Conservation (phyloP, 2,888 invertebrate species). For the Cynaeus angustus region DNA sequence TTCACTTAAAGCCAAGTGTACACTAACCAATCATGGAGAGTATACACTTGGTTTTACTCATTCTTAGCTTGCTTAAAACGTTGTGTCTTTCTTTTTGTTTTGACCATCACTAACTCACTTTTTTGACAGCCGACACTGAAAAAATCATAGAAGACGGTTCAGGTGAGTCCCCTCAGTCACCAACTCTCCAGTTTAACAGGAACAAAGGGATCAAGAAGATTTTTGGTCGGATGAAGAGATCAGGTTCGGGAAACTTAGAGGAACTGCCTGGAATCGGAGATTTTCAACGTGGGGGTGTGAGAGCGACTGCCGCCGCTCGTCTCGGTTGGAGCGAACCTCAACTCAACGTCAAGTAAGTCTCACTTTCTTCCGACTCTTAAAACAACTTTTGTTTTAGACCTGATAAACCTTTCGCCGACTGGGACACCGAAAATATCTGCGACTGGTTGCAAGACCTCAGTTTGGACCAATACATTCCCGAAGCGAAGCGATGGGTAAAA, state of each 20-base stretch:
- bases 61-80: slow-evolving; percentile 26
- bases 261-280: slow-evolving; percentile 77
- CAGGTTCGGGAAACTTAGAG: slow-evolving; percentile 81
- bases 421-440: slow-evolving; percentile 87
- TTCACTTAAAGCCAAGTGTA: slow-evolving; percentile 48
- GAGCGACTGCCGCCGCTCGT: slow-evolving; percentile 83
- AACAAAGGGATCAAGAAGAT: slow-evolving; percentile 79
- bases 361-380: too few species aligned
- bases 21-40: neutral
- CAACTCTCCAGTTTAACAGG: slow-evolving; percentile 72
- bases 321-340: slow-evolving; percentile 76
- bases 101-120: neutral
- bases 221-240: slow-evolving; percentile 80
- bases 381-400: slow-evolving; percentile 71
- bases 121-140: slow-evolving; percentile 77
- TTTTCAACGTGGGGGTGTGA: slow-evolving; percentile 81
- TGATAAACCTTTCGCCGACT: slow-evolving; percentile 84
- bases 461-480: slow-evolving; percentile 84
- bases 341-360: slow-evolving; percentile 62
- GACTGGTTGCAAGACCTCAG: slow-evolving; percentile 88
- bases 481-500: slow-evolving; percentile 89
- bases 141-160: slow-evolving; percentile 72
- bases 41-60: neutral
- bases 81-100: slow-evolving; percentile 16
- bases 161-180: slow-evolving; percentile 59